Evolutionary conservation across 2,797 vertebrate genomes (phyloP), one percentile per base, ranked within the genome.

Genomic region (Iguana delicatissima): DNA sequence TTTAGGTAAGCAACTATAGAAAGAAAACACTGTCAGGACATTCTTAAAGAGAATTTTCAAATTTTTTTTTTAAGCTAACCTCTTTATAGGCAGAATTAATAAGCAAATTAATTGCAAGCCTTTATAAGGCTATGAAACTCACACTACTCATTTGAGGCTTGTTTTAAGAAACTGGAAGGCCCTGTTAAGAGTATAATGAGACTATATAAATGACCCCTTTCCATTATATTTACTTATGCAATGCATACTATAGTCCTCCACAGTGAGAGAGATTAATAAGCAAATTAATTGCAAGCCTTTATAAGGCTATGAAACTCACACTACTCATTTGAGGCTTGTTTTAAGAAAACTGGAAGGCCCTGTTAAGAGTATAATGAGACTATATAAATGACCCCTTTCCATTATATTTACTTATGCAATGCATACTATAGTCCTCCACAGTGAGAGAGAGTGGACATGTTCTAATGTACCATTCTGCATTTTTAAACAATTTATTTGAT

Each of bases 291-390:
- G 32, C 50, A 38, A 74, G 52, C 10, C 73, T 62, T 20, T 16
- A 67, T 14, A 81, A 52, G 72, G 62, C 18, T 76, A 72, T 0
- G 0, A 29, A 69, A 35, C 20, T 16, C 0, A 0, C 64, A 24
- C n/a, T 52, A 77, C 24, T n/a, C 2, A 18, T 46, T 29, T 0
- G 8, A 85, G 32, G 7, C 13, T 52, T 80, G 22, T 10, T 86
- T 89, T 72, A 57, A 83, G 42, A 9, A 62, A 35, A 69, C 6
- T 84, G 10, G 46, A 84, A 32, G 2, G 26, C 38, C 13, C 22
- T 42, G n/a, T 26, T 84, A 69, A 46, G 59, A 62, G 29, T 29
- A 52, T 77, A 64, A 46, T 46, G 42, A 46, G 42, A 32, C 29
- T 59, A 38, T 18, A 76, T 4, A 55, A 86, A 69, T 26, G 18